These are phyloP conservation scores for Ostrea edulis DNA, from an alignment of 1,140 invertebrate genomes.

Conservation along the genomic window DNA sequence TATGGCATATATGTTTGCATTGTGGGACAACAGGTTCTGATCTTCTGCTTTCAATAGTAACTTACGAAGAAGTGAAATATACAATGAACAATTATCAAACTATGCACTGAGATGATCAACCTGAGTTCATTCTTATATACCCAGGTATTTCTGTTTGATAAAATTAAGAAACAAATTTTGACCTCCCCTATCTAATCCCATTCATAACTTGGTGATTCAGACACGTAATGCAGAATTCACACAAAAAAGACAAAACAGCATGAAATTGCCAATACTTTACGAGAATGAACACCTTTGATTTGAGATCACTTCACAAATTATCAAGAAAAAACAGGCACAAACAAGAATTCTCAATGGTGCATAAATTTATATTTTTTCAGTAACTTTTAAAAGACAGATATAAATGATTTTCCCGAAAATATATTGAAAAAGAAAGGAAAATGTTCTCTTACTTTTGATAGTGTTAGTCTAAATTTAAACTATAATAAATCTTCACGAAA, in stretches of 20 bases:
- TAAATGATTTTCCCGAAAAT: no score
- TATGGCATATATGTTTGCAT: background rate
- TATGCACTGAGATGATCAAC: background rate
- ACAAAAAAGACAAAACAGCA: slow-evolving; percentile 22
- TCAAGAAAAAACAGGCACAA: background rate
- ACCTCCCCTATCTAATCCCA: slow-evolving; percentile 22
- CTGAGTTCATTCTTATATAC: background rate
- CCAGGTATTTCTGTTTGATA: slow-evolving; percentile 31
- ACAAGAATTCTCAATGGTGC: background rate
- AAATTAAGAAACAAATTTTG: slow-evolving; percentile 31
- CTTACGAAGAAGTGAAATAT: background rate
- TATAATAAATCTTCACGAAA: no score
- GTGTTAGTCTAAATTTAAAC: no score
- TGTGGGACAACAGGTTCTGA: background rate
- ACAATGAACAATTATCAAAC: background rate
- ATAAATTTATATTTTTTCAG: background rate
- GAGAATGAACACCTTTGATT: background rate
- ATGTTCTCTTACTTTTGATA: no score
- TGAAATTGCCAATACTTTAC: background rate
- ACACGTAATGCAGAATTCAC: slow-evolving; percentile 13
- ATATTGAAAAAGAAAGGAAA: no score
- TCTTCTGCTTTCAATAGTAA: background rate
- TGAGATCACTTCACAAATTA: background rate
- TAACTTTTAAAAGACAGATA: background rate
- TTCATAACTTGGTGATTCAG: slow-evolving; percentile 35